Evolutionary conservation across 2,888 invertebrate genomes (phyloP), one percentile per base, ranked within the genome.

Genomic region (Clanis bilineata): DNA sequence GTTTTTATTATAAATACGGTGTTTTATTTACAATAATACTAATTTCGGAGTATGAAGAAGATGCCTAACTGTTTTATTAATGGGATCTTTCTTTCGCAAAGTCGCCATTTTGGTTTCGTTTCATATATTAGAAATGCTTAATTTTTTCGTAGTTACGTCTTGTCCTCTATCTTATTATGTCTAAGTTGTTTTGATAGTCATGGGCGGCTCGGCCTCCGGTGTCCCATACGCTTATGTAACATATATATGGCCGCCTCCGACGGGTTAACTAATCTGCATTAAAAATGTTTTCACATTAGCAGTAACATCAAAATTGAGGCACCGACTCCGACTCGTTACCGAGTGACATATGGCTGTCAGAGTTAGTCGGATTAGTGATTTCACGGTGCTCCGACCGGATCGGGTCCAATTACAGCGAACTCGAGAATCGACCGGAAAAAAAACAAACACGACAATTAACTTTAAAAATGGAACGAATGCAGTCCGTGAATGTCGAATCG

Each of bases 341-440:
- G 73, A 81, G 81, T 90, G 90, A 92, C 92, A 91, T 92, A 91
- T 90, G 90, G 90, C 85, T 90, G 91, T 90, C 91, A 90, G 85
- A 91, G 91, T 91, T 91, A 91, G 90, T 83, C 83, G 87, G 90
- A 91, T 92, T 92, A 91, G 90, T 90, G 87, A 91, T 92, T 91
- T 90, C 86, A 90, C 88, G 90, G 89, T 77, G 85, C 79, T 77
- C 81, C 71, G 72, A 81, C 77, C 83, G 80, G 72, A 81, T 78
- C 80, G 90, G 76, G 85, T 90, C 90, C 90, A 91, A 91, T 92
- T 91, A 91, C 83, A 74, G 82, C 82, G 86, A 88, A 86, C 88
- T 80, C 70, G 74, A 77, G 82, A 83, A 82, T 85, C 80, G 82
- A 78, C 69, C 69, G 68, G 36, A 21, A 68, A 84, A 88, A 89